A percentile compares a stretch with the other conserved stretches of the same genome.
phyloP scores from a whole-genome alignment of 2,797 vertebrate species.

The Etheostoma perlongum region DNA sequence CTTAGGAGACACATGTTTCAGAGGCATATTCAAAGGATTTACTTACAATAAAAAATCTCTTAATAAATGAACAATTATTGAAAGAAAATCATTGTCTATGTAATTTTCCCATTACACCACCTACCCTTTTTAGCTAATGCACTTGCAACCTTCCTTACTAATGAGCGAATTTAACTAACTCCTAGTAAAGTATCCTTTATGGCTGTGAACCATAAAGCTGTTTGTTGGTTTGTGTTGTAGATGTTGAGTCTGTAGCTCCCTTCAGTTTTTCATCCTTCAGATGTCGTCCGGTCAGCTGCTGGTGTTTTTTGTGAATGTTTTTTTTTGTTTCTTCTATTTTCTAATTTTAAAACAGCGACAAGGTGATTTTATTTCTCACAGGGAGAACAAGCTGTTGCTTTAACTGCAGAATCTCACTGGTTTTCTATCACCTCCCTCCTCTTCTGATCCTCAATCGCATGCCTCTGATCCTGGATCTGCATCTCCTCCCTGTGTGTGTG shows the following conservation, averaged over 20 bases:
- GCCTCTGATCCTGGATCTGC: constrained; percentile 67
- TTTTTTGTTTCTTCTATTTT: constrained; percentile 5
- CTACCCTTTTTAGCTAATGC: not conserved
- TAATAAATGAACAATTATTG: too few species aligned
- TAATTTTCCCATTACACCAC: not conserved
- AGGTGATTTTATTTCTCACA: constrained; percentile 13
- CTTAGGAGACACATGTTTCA: too few species aligned
- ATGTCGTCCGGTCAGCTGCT: constrained; percentile 63
- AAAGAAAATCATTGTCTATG: too few species aligned
- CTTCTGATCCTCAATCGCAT: constrained; percentile 36
- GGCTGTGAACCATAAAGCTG: constrained; percentile 35
- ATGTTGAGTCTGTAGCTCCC: constrained; percentile 52
- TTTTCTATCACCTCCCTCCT: constrained; percentile 46
- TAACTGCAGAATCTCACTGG: constrained; percentile 36
- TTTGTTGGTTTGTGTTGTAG: constrained; percentile 59
- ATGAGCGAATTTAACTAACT: not conserved
- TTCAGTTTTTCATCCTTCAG: constrained; percentile 51
- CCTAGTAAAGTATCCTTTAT: not conserved
- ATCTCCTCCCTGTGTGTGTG: constrained; percentile 18
- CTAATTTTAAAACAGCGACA: constrained; percentile 20
- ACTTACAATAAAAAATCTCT: too few species aligned
- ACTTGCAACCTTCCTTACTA: not conserved
- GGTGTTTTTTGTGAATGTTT: constrained; percentile 34
- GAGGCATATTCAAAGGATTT: too few species aligned
- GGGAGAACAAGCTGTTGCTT: constrained; percentile 4